A percentile compares a stretch with the other conserved stretches of the same genome.
Conservation (phyloP, 2,888 invertebrate genomes). For the Aspidiotus destructor region DNA sequence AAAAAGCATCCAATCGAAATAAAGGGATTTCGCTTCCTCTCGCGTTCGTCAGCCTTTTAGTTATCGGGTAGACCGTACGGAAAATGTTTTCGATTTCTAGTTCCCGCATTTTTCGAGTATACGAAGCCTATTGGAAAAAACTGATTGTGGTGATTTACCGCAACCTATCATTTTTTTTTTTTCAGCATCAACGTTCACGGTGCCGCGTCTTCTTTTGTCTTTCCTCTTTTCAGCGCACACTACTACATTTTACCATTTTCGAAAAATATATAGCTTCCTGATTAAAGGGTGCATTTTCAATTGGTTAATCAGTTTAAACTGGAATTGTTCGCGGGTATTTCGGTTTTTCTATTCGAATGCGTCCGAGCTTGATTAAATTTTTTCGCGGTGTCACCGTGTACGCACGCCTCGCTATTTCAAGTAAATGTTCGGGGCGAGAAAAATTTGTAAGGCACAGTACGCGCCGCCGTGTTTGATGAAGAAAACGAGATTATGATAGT, state of each 20-base stretch:
- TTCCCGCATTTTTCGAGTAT: not conserved
- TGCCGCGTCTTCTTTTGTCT: not conserved
- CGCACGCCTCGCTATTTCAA: too few relatives aligned
- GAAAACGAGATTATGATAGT: too few relatives aligned
- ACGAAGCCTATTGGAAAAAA: not conserved
- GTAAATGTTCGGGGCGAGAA: too few relatives aligned
- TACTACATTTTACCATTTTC: not conserved
- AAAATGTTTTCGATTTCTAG: not conserved
- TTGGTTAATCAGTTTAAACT: constrained; percentile 31
- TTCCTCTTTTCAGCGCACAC: not conserved
- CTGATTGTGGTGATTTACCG: not conserved
- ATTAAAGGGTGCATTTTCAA: constrained; percentile 33
- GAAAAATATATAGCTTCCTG: constrained; percentile 9
- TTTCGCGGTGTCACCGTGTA: not conserved
- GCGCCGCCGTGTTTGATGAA: too few relatives aligned
- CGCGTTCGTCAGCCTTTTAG: too few relatives aligned
- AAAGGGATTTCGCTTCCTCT: too few relatives aligned
- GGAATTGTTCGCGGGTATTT: constrained; percentile 30
- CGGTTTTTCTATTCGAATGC: constrained; percentile 29
- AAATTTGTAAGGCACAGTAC: too few relatives aligned
- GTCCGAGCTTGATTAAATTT: constrained; percentile 29
- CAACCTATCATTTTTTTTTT: not conserved
- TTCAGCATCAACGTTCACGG: not conserved
- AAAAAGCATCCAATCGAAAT: too few relatives aligned
- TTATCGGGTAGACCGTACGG: too few relatives aligned